phyloP scores from a whole-genome alignment of 2,888 invertebrate genomes.

The Mayetiola destructor region DNA sequence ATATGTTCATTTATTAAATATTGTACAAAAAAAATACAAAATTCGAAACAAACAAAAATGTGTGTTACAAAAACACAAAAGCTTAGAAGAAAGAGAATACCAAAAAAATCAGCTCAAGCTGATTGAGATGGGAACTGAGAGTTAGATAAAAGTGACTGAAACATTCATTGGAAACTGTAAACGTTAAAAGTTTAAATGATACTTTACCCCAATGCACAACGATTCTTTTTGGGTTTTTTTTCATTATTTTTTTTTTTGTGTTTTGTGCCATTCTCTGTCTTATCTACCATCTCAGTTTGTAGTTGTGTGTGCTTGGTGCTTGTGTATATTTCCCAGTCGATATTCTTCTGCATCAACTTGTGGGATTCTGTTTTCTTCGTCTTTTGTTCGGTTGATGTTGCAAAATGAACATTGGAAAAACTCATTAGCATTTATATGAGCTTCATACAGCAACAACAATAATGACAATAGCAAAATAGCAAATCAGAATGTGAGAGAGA shows the following conservation, averaged over 20 bases:
- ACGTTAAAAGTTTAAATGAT: slow-evolving; percentile 6
- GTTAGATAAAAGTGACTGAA: neutral
- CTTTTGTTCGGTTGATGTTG: neutral
- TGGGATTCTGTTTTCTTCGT: neutral
- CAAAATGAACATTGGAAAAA: neutral
- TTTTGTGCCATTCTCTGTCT: neutral
- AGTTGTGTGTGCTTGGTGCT: neutral
- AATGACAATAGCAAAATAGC: neutral
- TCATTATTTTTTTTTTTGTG: neutral
- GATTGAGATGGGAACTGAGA: neutral
- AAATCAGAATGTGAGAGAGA: too few relatives aligned
- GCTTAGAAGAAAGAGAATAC: neutral
- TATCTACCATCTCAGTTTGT: neutral
- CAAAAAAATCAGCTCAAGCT: neutral
- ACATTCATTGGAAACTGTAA: neutral
- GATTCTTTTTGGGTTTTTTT: neutral
- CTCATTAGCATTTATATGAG: slow-evolving; percentile 7
- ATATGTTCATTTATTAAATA: neutral
- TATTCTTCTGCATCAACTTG: neutral
- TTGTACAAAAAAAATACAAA: neutral
- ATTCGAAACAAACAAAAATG: too few relatives aligned
- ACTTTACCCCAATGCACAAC: neutral
- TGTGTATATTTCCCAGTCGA: too few relatives aligned
- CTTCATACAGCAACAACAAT: neutral
- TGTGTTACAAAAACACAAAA: neutral